Conservation (phyloP, 1,140 invertebrate species). For the Cataglyphis hispanica region DNA sequence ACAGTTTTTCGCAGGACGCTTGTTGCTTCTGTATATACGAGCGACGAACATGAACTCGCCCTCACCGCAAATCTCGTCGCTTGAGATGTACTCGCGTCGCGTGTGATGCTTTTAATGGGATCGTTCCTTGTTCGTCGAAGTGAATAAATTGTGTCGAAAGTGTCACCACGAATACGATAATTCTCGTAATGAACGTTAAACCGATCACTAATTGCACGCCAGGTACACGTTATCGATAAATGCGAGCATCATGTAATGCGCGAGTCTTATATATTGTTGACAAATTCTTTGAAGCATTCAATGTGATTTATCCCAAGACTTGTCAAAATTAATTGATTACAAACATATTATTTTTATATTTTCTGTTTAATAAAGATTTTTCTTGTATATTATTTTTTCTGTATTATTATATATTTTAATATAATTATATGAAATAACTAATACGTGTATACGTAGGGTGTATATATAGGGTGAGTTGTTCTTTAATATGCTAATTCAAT, state of each 20-base stretch:
- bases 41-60: conserved; percentile 11
- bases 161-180: not conserved
- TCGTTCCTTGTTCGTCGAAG: not conserved
- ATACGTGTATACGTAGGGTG: no score
- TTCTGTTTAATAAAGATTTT: not conserved
- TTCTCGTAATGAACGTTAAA: not conserved
- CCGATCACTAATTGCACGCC: not conserved
- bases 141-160: conserved; percentile 10
- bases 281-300: not conserved
- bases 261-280: not conserved
- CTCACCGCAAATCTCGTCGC: not conserved
- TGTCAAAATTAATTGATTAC: not conserved
- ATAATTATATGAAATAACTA: conserved; percentile 11
- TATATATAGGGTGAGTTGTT: no score
- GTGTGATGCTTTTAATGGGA: not conserved
- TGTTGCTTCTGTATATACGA: conserved; percentile 44
- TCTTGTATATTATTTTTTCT: not conserved
- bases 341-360: not conserved
- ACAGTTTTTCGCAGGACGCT: conserved; percentile 55
- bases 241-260: not conserved
- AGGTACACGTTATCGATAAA: conserved; percentile 4
- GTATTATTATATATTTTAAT: not conserved
- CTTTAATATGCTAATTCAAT: not conserved
- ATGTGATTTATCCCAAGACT: not conserved
- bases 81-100: not conserved